Evolutionary conservation across 2,113 vertebrate genomes (phyloP).

Genomic region (Megaceryle maxima): DNA sequence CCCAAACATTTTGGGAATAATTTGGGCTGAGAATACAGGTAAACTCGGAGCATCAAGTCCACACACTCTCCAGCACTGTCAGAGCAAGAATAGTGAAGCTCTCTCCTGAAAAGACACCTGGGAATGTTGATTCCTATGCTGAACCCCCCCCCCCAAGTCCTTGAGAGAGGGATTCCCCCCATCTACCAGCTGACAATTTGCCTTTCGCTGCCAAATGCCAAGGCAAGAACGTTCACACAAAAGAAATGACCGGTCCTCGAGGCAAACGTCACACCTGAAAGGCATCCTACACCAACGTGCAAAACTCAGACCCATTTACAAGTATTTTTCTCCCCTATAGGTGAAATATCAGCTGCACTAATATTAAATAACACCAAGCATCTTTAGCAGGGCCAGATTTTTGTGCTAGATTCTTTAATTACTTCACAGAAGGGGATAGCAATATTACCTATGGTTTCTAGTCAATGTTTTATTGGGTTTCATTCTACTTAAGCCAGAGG

Average conservation of each 20-base stretch:
- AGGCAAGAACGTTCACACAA: neutral
- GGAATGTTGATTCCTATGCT: too few species aligned
- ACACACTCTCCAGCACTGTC: neutral
- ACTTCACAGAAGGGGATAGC: neutral
- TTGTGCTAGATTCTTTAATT: neutral
- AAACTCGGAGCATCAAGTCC: neutral
- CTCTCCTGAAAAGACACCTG: rapidly evolving
- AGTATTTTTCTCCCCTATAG: too few species aligned
- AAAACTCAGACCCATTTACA: neutral
- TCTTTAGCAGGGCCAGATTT: neutral
- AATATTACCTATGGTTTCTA: rapidly evolving
- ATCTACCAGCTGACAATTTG: neutral
- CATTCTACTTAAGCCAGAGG: neutral
- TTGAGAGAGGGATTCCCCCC: neutral
- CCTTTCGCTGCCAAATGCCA: neutral
- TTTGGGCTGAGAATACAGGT: neutral
- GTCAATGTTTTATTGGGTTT: rapidly evolving
- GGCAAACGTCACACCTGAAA: neutral
- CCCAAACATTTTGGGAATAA: neutral
- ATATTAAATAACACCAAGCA: neutral
- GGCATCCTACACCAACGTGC: neutral
- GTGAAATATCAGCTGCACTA: neutral
- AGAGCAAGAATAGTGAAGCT: neutral
- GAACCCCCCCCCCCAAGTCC: neutral
- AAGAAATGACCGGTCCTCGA: neutral